phyloP scores from a whole-genome alignment of 2,888 invertebrate genomes.

The Trachelus iudaicus region DNA sequence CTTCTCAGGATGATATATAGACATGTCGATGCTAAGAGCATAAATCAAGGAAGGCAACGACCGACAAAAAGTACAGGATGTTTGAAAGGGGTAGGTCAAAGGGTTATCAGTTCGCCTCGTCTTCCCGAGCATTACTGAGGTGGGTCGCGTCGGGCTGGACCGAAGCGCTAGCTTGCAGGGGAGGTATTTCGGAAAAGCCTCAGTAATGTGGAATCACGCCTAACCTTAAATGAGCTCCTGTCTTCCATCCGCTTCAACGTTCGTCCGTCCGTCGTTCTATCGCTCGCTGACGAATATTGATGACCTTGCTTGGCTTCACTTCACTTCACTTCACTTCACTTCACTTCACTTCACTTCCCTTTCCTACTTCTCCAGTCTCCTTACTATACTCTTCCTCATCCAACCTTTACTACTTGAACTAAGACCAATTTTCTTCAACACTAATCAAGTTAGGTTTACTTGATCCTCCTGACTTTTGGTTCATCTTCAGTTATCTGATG shows the following conservation, averaged over 20 bases:
- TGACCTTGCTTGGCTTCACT: constrained; percentile 21
- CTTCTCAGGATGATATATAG: neutral
- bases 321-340: constrained; percentile 13
- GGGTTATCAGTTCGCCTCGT: neutral
- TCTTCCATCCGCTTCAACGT: neutral
- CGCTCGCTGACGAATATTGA: constrained; percentile 42
- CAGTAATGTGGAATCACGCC: constrained; percentile 23
- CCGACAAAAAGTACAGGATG: neutral
- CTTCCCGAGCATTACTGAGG: neutral
- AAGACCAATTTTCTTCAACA: neutral
- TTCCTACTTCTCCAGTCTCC: constrained; percentile 8
- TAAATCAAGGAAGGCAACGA: constrained; percentile 12
- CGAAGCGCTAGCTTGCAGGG: neutral
- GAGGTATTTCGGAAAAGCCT: constrained; percentile 9
- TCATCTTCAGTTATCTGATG: neutral
- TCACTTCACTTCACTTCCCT: constrained; percentile 12
- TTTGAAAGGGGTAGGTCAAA: neutral
- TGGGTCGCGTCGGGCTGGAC: neutral
- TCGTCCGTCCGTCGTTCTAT: constrained; percentile 25
- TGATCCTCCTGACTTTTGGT: neutral
- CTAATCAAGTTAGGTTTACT: neutral
- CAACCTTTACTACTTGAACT: neutral
- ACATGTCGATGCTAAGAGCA: constrained; percentile 4
- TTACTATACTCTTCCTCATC: neutral
- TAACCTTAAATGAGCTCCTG: constrained; percentile 7